phyloP scores from a whole-genome alignment of 1,140 invertebrate species.

The Cylas formicarius region DNA sequence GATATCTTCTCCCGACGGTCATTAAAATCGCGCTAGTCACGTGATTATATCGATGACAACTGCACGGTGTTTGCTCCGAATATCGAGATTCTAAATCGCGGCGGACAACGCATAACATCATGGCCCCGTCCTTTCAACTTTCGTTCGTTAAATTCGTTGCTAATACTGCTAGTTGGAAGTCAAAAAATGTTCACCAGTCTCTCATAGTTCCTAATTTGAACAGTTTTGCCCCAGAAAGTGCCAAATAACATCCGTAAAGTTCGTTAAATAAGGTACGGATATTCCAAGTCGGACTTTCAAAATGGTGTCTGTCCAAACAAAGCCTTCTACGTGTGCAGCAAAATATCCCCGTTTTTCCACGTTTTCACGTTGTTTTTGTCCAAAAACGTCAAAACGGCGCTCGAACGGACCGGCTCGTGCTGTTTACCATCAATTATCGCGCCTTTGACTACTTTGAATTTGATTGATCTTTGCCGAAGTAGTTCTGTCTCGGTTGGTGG shows the following conservation, averaged over 20 bases:
- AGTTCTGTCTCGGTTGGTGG: conserved; percentile 15
- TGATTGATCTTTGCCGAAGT: conserved; percentile 30
- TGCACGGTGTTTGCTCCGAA: no score
- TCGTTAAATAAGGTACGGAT: conserved; percentile 14
- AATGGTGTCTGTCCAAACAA: conserved; percentile 52
- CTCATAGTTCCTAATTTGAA: no score
- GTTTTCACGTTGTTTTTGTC: conserved; percentile 11
- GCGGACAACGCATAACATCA: conserved; percentile 28
- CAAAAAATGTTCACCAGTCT: no score
- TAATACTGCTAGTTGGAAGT: background rate
- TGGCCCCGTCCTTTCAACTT: conserved; percentile 19
- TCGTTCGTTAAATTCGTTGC: background rate
- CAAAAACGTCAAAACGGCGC: conserved; percentile 8
- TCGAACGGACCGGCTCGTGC: conserved; percentile 15
- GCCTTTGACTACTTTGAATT: conserved; percentile 31
- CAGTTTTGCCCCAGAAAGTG: no score
- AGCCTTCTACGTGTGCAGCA: conserved; percentile 29
- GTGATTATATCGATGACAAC: conserved; percentile 55
- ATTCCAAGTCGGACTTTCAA: conserved; percentile 40
- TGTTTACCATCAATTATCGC: conserved; percentile 32
- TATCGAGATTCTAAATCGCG: no score
- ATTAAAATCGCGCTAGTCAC: conserved; percentile 55
- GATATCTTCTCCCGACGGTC: conserved; percentile 52
- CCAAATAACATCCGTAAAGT: no score
- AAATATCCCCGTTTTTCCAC: conserved; percentile 14